Base-by-base conservation (phyloP, 1,140 invertebrate species). In the Yoshiicerus persimilis region DNA sequence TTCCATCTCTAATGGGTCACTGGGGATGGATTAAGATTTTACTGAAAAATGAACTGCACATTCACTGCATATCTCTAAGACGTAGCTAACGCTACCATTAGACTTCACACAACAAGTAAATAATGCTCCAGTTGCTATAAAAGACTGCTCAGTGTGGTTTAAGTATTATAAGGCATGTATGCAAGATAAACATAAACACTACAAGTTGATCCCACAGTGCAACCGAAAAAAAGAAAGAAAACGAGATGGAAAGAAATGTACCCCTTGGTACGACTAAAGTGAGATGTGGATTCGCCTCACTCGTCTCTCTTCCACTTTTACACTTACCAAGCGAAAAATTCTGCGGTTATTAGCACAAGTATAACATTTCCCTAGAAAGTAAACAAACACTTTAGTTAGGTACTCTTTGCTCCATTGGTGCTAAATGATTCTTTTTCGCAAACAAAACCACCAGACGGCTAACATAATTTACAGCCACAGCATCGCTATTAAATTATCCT, bases 1-100 rank as follows among this genome's bases (percentile, higher is more conserved):
- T 88, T 86, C 32, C 83, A 75, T 30, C 10, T 36, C 38, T 86
- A 88, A 88, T 88, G 84, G 84, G 64, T 56, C 87, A 85, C 87
- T 77, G 39, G 87, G 87, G 87, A 86, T 39, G 86, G 64, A 86
- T 86, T 75, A 38, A 39, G 62, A 86, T 86, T 86, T 86, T 66
- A 86, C 86, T 41, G 83, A 84, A 84, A 84, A 84, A 84, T 84
- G 83, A 84, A 34, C 83, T 62, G 39, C 83, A 84, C 83, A 56
- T 41, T 47, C 10, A 38, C 16, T 20, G 32, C 75, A 80, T 32
- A 36, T 23, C 2, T 16, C 2, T 30, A 36, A 80, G n/a, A 80
- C n/a, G 66, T 11, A 30, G 5, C 66, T 30, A 70, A 16, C 47
- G n/a, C 47, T 13, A n/a, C 47, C 47, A 56, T 56, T n/a, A 56